Evolutionary conservation across 2,797 vertebrate species (phyloP), one percentile per base, ranked within the genome.

Genomic region (Muscicapa striata): DNA sequence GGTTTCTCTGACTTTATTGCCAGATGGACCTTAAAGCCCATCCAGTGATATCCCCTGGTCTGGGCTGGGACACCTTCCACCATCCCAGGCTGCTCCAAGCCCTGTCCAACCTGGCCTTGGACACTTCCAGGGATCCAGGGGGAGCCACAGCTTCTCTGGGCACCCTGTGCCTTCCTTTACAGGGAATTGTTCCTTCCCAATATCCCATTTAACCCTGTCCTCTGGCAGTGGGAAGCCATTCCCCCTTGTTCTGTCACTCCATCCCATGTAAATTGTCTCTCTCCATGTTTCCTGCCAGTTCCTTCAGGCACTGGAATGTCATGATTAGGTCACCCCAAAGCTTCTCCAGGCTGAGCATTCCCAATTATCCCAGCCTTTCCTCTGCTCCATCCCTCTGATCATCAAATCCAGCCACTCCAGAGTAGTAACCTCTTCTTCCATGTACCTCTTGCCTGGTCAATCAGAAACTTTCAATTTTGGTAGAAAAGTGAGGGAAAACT

Each of bases 241-340:
- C 23, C 43, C 14, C 2, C 1, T 0, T 14, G 1, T n/a, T n/a
- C 34, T 77, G n/a, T 0, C n/a, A 0, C 29, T 54, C 29, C n/a
- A 40, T 9, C 30, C 26, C 34, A 1, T 22, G 6, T 1, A 48
- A 34, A 13, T 1, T 5, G 3, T 26, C 11, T 15, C 30, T 30
- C 30, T 41, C 26, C 17, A 22, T 1, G 0, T 15, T 78, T 69
- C 41, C 17, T 63, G 6, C 6, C 2, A 3, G 26, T 5, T 34
- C 49, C 58, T 49, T 49, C 66, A 63, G 38, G 36, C 18, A 8
- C 36, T 58, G 61, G 5, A 66, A 43, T 21, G 26, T 7, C 43
- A 27, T 5, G 4, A 6, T 27, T 11, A 19, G 4, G 5, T 63
- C 26, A 43, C 11, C 8, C 17, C 18, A 38, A 49, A 57, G 5